These are phyloP conservation scores for Watsonalla cultraria DNA, from an alignment of 2,888 invertebrate species.

Conservation along the genomic window DNA sequence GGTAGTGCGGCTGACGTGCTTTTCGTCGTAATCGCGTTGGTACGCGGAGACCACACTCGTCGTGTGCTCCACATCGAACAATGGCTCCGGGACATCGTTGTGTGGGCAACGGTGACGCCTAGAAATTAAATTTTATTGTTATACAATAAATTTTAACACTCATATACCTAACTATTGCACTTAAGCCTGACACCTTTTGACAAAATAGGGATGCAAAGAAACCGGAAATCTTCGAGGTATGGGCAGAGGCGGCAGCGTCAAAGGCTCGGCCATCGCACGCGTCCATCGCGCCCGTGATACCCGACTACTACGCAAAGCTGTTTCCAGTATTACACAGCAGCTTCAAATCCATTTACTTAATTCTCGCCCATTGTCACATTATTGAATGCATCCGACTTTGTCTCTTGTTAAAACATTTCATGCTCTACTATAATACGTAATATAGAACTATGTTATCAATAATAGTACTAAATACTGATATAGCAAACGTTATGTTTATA, in stretches of 20 bases:
- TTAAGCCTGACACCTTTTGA: constrained; percentile 52
- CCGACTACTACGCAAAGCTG: constrained; percentile 27
- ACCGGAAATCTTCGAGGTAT: constrained; percentile 54
- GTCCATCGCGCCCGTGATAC: constrained; percentile 55
- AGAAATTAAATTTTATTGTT: constrained; percentile 11
- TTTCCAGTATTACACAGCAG: constrained; percentile 26
- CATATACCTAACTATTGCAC: no score
- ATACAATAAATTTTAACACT: background rate
- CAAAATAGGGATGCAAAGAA: constrained; percentile 60
- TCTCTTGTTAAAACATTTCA: no score
- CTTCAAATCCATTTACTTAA: constrained; percentile 7
- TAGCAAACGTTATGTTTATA: background rate
- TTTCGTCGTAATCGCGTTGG: constrained; percentile 82
- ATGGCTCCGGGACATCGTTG: constrained; percentile 80
- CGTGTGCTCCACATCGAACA: constrained; percentile 77
- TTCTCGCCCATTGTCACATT: background rate
- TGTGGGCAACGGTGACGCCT: constrained; percentile 93
- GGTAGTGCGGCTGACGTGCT: constrained; percentile 79
- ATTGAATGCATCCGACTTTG: no score
- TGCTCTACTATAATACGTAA: no score
- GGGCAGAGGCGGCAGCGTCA: constrained; percentile 68
- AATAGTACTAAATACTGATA: no score
- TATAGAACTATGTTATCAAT: no score
- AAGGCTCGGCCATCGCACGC: constrained; percentile 66
- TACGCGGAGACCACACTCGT: constrained; percentile 80